A percentile compares a stretch with the other conserved stretches of the same genome.
These are phyloP conservation scores for Chloroclysta siterata DNA, from an alignment of 2,888 invertebrate species.

Conservation along the genomic window DNA sequence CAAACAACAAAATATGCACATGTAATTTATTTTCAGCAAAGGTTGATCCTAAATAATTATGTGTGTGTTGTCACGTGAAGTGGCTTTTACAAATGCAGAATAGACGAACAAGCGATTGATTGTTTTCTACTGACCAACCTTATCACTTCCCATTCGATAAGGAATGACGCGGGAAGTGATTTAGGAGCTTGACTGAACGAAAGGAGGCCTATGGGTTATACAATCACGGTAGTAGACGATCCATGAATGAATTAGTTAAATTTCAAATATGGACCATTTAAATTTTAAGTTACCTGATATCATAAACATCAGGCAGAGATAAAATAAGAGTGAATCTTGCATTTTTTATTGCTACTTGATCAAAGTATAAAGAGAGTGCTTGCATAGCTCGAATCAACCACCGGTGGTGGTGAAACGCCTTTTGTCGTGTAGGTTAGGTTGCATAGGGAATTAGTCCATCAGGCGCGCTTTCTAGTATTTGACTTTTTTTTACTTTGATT, in stretches of 20 bases:
- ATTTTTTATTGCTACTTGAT: neutral
- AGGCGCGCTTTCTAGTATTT: too few species aligned
- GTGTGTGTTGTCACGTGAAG: neutral
- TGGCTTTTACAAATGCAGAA: constrained; percentile 9
- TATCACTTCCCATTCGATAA: constrained; percentile 24
- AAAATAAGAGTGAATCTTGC: too few species aligned
- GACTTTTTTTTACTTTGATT: too few species aligned
- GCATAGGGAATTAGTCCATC: too few species aligned
- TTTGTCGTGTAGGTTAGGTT: too few species aligned
- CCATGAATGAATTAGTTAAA: neutral
- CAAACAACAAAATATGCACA: neutral
- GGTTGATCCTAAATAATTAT: neutral
- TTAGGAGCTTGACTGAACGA: constrained; percentile 1
- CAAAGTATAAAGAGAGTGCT: neutral
- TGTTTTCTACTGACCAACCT: constrained; percentile 19
- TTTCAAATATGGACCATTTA: too few species aligned
- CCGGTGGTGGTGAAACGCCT: too few species aligned
- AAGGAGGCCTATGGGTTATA: neutral
- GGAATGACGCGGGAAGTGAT: constrained; percentile 18
- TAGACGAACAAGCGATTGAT: constrained; percentile 15
- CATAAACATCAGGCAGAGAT: too few species aligned
- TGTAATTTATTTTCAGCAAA: neutral
- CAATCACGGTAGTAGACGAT: too few species aligned
- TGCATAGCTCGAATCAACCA: too few species aligned
- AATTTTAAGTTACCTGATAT: too few species aligned